Percentiles rank a stretch among this genome's conserved stretches.
Evolutionary conservation across 2,888 invertebrate species (phyloP).

Genomic region (Alentia gelatinosa): DNA sequence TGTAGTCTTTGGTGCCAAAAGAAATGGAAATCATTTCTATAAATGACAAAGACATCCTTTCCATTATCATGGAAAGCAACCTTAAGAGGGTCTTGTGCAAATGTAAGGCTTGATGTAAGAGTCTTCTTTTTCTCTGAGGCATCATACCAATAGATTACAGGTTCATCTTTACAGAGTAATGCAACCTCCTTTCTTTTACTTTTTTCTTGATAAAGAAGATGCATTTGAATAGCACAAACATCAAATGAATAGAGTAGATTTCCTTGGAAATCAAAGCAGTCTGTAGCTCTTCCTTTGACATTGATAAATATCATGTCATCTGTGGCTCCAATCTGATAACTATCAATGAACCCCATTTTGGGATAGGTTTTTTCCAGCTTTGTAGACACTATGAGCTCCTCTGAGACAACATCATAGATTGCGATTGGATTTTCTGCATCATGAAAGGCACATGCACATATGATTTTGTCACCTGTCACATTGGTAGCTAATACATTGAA

Average conservation of each 20-base stretch:
- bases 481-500: slow-evolving; percentile 67
- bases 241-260: slow-evolving; percentile 8
- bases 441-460: slow-evolving; percentile 67
- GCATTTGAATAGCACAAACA: slow-evolving; percentile 13
- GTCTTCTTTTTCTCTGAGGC: not conserved
- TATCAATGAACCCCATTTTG: slow-evolving; percentile 67
- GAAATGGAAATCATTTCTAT: not conserved
- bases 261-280: slow-evolving; percentile 45
- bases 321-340: slow-evolving; percentile 61
- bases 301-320: slow-evolving; percentile 31
- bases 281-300: slow-evolving; percentile 60
- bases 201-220: not conserved
- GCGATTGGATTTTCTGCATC: slow-evolving; percentile 66
- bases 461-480: slow-evolving; percentile 61
- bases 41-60: not conserved
- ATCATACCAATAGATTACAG: not conserved
- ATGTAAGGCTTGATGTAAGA: not conserved
- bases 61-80: not conserved
- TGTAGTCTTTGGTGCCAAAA: not conserved
- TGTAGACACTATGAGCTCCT: slow-evolving; percentile 63
- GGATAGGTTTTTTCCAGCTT: slow-evolving; percentile 67
- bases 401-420: slow-evolving; percentile 65
- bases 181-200: not conserved
- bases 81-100: not conserved
- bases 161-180: not conserved